Evolutionary conservation across 2,888 invertebrate species (phyloP).

Genomic region (Synergus japonicus): DNA sequence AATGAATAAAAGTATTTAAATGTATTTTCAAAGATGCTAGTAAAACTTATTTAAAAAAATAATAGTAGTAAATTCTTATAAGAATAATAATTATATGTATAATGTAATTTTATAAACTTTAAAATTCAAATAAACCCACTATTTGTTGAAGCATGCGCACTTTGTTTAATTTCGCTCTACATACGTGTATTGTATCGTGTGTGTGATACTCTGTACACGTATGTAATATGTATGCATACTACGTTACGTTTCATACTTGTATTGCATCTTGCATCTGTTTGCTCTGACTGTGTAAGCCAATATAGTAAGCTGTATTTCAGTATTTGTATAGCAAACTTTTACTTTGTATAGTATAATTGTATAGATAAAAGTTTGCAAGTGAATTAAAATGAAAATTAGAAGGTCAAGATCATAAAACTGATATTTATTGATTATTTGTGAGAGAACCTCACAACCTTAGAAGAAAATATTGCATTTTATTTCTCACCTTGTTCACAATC

Average conservation of each 20-base stretch:
- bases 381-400: conserved; percentile 32
- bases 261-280: too few species aligned
- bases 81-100: not conserved
- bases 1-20: not conserved
- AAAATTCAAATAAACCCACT: conserved; percentile 6
- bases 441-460: not conserved
- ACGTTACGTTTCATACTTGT: too few species aligned
- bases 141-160: not conserved
- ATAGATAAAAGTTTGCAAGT: conserved; percentile 1
- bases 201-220: too few species aligned
- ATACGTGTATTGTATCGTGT: too few species aligned
- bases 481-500: not conserved
- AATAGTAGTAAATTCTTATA: not conserved
- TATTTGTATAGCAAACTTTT: too few species aligned
- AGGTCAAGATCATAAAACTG: not conserved
- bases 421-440: not conserved
- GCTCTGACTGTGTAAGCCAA: too few species aligned
- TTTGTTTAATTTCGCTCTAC: not conserved
- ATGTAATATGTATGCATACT: too few species aligned
- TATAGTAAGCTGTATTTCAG: too few species aligned
- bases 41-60: not conserved
- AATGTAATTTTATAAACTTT: not conserved
- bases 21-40: not conserved
- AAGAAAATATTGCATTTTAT: not conserved
- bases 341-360: not conserved